Percentiles rank a stretch among this genome's conserved stretches.
These are phyloP conservation scores for Nothocercus julius DNA, from an alignment of 2,113 vertebrate genomes.

Conservation along the genomic window DNA sequence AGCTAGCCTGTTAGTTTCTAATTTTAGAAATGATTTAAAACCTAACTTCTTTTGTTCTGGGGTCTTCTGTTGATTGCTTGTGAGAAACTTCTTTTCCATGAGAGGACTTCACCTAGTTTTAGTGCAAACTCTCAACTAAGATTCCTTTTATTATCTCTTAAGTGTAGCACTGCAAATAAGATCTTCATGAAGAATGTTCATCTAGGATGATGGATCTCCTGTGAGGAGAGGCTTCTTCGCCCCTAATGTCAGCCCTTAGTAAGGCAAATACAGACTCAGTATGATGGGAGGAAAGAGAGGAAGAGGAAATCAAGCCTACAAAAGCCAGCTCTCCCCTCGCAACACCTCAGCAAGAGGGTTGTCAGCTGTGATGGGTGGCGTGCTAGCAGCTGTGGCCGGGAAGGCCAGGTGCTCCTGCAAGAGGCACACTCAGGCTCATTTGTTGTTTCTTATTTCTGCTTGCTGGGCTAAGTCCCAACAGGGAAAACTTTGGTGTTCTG, in stretches of 20 bases:
- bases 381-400: constrained; percentile 17
- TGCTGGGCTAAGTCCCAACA: not conserved
- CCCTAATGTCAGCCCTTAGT: not conserved
- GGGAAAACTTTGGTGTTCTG: constrained; percentile 6
- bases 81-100: not conserved
- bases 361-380: constrained; percentile 18
- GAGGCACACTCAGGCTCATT: not conserved
- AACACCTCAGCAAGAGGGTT: not conserved
- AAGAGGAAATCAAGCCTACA: not conserved
- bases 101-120: not conserved
- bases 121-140: not conserved
- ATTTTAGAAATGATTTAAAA: constrained; percentile 29
- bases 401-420: constrained; percentile 41
- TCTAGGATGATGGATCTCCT: not conserved
- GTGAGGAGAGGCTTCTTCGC: not conserved
- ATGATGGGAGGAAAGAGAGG: not conserved
- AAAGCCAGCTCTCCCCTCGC: not conserved
- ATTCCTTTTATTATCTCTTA: not conserved
- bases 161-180: not conserved
- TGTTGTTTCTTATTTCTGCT: constrained; percentile 44
- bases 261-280: not conserved
- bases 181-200: not conserved
- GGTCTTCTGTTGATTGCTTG: not conserved
- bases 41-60: not conserved
- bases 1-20: not conserved